A percentile compares a stretch with the other conserved stretches of the same genome.
Conservation (phyloP, 92 coral and sea anemone species). For the Epizoanthus ramosus region DNA sequence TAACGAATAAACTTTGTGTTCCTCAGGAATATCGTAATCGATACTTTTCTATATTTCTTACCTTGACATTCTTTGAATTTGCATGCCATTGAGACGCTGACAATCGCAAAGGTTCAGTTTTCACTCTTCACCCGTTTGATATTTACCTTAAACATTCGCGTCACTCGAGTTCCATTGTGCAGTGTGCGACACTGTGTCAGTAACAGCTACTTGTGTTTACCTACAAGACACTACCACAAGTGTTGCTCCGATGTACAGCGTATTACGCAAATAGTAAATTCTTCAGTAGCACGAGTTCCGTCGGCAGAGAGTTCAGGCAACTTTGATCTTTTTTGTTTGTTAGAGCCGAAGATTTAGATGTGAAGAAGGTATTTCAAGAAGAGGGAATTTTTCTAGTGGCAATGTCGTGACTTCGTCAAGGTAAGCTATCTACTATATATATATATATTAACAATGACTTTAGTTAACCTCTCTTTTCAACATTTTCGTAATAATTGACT, state of each 20-base stretch:
- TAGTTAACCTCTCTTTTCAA: no score
- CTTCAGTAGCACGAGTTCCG: background rate
- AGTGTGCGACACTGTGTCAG: background rate
- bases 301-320: background rate
- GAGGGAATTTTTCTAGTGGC: background rate
- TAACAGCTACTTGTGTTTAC: conserved; percentile 4
- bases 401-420: background rate
- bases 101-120: background rate
- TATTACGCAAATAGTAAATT: background rate
- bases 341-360: background rate
- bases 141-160: conserved; percentile 22
- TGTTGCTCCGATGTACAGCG: background rate
- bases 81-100: background rate
- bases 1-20: conserved; percentile 5
- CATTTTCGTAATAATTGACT: no score
- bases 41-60: background rate
- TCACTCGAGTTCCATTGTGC: background rate
- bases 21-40: background rate
- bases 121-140: background rate
- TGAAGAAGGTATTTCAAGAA: background rate
- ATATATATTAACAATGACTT: no score
- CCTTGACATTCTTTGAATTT: conserved; percentile 4
- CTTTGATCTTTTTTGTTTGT: background rate
- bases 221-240: background rate
- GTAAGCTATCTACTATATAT: no score